Evolutionary conservation across 2,888 invertebrate genomes (phyloP).

Genomic region (Syrphus vitripennis): DNA sequence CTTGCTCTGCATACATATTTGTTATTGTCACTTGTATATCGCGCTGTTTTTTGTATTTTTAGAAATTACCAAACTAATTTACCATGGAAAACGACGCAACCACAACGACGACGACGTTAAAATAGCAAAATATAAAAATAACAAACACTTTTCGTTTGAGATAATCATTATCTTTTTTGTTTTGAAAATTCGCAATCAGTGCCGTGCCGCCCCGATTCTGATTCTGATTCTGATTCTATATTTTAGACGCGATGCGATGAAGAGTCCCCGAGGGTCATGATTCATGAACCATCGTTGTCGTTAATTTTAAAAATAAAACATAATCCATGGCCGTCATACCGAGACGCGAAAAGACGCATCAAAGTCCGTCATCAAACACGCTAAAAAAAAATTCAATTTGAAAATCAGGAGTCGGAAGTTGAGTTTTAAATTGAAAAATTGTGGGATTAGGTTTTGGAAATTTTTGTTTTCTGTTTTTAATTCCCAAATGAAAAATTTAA

Average conservation of each 20-base stretch:
- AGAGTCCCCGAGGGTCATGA: conserved; percentile 59
- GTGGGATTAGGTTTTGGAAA: conserved; percentile 38
- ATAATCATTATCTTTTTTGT: background rate
- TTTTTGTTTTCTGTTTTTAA: background rate
- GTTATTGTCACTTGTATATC: conserved; percentile 41
- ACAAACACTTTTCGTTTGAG: conserved; percentile 33
- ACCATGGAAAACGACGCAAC: conserved; percentile 40
- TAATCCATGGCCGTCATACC: conserved; percentile 25
- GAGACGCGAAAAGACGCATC: background rate
- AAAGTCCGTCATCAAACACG: background rate
- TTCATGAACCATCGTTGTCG: conserved; percentile 62
- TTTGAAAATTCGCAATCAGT: conserved; percentile 41
- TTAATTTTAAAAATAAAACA: conserved; percentile 61
- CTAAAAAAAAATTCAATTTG: background rate
- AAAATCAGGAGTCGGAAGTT: conserved; percentile 5
- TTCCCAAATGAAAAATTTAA: background rate
- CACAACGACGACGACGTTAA: background rate
- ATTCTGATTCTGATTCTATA: background rate
- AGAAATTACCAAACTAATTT: conserved; percentile 68
- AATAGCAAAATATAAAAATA: conserved; percentile 23
- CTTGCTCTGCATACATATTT: conserved; percentile 32
- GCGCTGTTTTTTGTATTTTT: conserved; percentile 51
- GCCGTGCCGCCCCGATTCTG: background rate
- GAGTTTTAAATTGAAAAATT: conserved; percentile 31
- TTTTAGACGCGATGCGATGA: background rate